phyloP scores from a whole-genome alignment of 30 jellyfish, hydroid and myxozoan species.

The Aurelia sp. region DNA sequence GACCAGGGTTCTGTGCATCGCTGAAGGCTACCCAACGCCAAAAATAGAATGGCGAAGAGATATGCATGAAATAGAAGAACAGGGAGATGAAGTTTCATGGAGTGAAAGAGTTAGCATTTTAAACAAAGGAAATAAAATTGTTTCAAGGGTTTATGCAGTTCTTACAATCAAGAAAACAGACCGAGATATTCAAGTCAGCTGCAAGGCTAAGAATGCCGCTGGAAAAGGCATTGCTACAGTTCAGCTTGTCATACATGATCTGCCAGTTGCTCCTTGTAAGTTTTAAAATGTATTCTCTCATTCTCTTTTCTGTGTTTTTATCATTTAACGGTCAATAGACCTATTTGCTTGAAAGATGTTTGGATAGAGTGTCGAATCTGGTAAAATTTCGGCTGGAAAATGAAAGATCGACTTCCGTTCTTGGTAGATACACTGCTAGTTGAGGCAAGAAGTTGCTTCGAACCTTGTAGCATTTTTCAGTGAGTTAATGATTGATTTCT shows the following conservation, averaged over 20 bases:
- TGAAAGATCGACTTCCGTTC: no score
- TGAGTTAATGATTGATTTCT: no score
- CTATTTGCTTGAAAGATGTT: no score
- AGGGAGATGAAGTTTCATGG: constrained; percentile 17
- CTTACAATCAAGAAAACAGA: constrained; percentile 26
- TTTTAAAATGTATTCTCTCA: not conserved
- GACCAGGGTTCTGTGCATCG: constrained; percentile 49
- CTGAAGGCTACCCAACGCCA: constrained; percentile 70
- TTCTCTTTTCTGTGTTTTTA: not conserved
- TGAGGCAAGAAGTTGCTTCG: no score
- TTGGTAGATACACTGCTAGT: no score
- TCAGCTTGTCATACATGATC: constrained; percentile 11
- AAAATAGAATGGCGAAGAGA: constrained; percentile 51
- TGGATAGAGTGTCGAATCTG: no score
- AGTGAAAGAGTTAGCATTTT: constrained; percentile 19
- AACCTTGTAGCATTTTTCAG: no score
- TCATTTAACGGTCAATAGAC: no score
- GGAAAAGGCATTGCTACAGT: constrained; percentile 44
- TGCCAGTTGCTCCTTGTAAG: constrained; percentile 66
- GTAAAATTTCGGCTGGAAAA: no score
- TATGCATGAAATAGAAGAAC: constrained; percentile 19
- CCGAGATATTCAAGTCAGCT: constrained; percentile 19
- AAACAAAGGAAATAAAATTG: constrained; percentile 22
- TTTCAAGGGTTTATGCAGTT: constrained; percentile 38
- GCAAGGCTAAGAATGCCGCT: constrained; percentile 46